Evolutionary conservation across 2,113 vertebrate genomes (phyloP), one percentile per base, ranked within the genome.

Genomic region (Ginglymostoma cirratum): DNA sequence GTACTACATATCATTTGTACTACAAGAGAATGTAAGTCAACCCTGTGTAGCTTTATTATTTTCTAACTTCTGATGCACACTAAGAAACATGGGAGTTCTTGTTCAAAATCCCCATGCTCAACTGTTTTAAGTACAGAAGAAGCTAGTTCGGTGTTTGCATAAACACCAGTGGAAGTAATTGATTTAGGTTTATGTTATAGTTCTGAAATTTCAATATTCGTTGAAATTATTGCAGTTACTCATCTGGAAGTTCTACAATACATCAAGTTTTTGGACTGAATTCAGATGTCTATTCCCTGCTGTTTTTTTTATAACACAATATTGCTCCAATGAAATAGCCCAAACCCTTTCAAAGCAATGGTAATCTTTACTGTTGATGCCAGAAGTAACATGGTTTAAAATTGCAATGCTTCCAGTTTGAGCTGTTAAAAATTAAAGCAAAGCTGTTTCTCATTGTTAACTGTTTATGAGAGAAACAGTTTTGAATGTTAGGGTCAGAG

Each of bases 231-330:
- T 95, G 93, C 67, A 48, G 38, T 95, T 48, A 95, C 12, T 95
- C 67, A 95, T 95, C 93, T 95, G 93, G 93, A 95, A 95, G 38
- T 95, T 30, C 42, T 72, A 72, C 23, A 70, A 10, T 70, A 30
- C 67, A 72, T 70, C 3, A 72, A 48, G 24, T 95, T 72, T 95
- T 72, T 72, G 93, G 93, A 70, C 42, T 72, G 67, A 95, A 95
- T 95, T 95, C 42, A 72, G 93, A 72, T 72, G 42, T 48, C 10
- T 69, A 95, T 95, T 95, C 65, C 65, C 67, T 95, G 67, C 67
- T 48, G 67, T 95, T 69, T 70, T 69, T n/a, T 38, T 69, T 23
- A 48, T 70, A 48, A 72, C 48, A 48, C 55, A 95, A 42, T 69
- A 69, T 94, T 42, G 34, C 34, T 12, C 55, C 42, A 15, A 65